Evolutionary conservation across 2,797 vertebrate species (phyloP).

Genomic region (Etheostoma nigrum): DNA sequence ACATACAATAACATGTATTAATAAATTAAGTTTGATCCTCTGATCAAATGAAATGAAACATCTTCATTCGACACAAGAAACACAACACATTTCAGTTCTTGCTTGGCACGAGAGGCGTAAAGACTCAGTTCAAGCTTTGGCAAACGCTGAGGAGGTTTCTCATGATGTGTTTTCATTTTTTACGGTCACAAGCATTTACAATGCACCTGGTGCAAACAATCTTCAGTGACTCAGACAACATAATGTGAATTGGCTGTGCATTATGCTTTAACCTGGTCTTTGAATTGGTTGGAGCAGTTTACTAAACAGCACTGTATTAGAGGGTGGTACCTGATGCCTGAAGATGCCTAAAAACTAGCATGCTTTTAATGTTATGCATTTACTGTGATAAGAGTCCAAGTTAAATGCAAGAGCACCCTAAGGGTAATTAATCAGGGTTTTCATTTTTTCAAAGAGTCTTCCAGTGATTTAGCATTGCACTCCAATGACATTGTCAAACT

Average conservation of each 20-base stretch:
- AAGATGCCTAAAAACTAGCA: slow-evolving; percentile 26
- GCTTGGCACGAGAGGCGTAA: slow-evolving; percentile 67
- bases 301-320: slow-evolving; percentile 1
- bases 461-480: too few species aligned
- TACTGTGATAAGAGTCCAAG: background rate
- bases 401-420: slow-evolving; percentile 28
- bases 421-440: slow-evolving; percentile 7
- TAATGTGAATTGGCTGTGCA: background rate
- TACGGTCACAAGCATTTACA: slow-evolving; percentile 36
- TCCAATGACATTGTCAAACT: background rate
- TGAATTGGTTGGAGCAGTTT: background rate
- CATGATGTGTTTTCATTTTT: slow-evolving; percentile 18
- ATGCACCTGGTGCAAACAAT: slow-evolving; percentile 37
- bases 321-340: slow-evolving; percentile 27
- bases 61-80: slow-evolving; percentile 57
- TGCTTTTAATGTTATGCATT: slow-evolving; percentile 25
- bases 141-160: slow-evolving; percentile 61
- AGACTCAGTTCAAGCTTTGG: slow-evolving; percentile 70
- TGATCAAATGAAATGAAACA: slow-evolving; percentile 59
- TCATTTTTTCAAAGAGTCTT: background rate
- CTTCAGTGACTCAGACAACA: slow-evolving; percentile 30
- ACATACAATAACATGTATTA: slow-evolving; percentile 65
- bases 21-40: slow-evolving; percentile 77
- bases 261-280: slow-evolving; percentile 5
- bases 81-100: slow-evolving; percentile 57